phyloP scores from a whole-genome alignment of 37 sponge, comb jelly and placozoan genomes.

The Chondrilla cf. caribensis region DNA sequence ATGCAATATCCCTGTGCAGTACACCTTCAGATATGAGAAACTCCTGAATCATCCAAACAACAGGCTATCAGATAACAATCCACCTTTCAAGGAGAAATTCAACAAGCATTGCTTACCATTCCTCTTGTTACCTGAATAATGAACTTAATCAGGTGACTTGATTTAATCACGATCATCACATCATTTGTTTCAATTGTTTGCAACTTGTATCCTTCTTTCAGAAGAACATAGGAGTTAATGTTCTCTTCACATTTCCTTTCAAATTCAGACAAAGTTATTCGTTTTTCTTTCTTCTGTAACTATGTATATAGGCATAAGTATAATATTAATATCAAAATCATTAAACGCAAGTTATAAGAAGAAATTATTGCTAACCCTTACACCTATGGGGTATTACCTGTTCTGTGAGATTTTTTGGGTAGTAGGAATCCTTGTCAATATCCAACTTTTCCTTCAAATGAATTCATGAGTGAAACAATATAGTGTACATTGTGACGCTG shows the following conservation, averaged over 20 bases:
- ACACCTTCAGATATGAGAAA: conserved; percentile 2
- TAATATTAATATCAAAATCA: too few relatives aligned
- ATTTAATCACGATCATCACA: not conserved
- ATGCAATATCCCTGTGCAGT: conserved; percentile 20
- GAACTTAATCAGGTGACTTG: conserved; percentile 6
- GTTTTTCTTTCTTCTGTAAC: not conserved
- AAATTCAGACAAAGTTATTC: not conserved
- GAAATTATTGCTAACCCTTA: too few relatives aligned
- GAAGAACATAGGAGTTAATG: conserved; percentile 1
- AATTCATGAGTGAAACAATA: too few relatives aligned
- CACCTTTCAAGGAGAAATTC: too few relatives aligned
- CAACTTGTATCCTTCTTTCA: not conserved
- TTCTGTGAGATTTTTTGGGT: too few relatives aligned
- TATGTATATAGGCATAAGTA: too few relatives aligned
- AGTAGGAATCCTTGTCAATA: too few relatives aligned
- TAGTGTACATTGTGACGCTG: too few relatives aligned
- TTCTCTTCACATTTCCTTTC: not conserved
- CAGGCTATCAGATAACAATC: too few relatives aligned
- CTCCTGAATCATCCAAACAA: conserved; percentile 10
- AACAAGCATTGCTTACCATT: conserved; percentile 14
- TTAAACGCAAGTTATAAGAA: too few relatives aligned
- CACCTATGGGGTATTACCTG: too few relatives aligned
- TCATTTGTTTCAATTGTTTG: not conserved
- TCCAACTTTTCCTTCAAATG: too few relatives aligned
- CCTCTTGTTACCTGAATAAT: conserved; percentile 14